Conservation (phyloP, 1,140 invertebrate genomes). For the Trichonephila inaurata region DNA sequence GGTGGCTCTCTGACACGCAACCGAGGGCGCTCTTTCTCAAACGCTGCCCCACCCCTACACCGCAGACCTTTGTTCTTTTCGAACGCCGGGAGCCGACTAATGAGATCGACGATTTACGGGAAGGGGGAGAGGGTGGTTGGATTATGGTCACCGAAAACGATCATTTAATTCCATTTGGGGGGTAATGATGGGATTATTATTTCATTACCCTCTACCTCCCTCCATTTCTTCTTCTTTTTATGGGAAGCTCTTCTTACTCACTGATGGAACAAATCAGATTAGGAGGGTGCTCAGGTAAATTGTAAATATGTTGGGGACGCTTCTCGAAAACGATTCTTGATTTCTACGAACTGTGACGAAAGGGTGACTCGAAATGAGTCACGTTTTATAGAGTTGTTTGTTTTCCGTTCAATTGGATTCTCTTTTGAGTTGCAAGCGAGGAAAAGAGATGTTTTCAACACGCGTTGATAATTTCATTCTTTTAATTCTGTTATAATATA, state of each 20-base stretch:
- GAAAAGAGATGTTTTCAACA: no score
- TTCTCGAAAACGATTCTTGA: no score
- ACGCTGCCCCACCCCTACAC: slow-evolving; percentile 6
- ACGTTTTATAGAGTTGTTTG: no score
- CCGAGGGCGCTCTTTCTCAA: neutral
- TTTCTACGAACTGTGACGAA: no score
- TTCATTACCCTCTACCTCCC: neutral
- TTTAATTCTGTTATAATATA: no score
- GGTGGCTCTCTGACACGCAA: slow-evolving; percentile 49
- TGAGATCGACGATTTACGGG: slow-evolving; percentile 22
- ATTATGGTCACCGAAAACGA: slow-evolving; percentile 16
- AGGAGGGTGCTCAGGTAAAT: neutral
- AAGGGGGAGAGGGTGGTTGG: neutral
- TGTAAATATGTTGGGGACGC: no score
- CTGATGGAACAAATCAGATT: neutral
- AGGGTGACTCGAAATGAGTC: no score
- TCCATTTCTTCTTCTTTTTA: neutral
- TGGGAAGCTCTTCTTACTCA: no score
- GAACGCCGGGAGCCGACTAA: neutral
- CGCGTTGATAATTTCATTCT: no score
- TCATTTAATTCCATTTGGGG: neutral
- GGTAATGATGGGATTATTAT: neutral
- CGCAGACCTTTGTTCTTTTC: slow-evolving; percentile 6
- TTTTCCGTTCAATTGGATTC: no score
- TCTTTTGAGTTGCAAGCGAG: no score